Conservation (phyloP, 2,113 vertebrate genomes). For the Bucco capensis region DNA sequence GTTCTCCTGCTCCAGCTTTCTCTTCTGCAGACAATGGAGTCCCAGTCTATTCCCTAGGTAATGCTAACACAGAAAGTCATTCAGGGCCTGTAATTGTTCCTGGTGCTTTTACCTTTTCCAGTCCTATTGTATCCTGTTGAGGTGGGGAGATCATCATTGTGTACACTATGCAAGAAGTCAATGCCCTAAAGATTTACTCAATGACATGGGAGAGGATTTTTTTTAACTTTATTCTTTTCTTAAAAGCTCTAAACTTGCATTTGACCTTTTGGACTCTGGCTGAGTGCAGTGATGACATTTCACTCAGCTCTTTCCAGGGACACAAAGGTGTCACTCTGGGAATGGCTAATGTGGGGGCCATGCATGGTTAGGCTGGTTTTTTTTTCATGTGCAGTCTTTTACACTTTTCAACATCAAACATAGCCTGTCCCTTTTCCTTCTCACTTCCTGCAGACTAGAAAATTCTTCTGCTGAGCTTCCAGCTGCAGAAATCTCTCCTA, state of each 20-base stretch:
- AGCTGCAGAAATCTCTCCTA: neutral
- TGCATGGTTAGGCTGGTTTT: neutral
- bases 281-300: neutral
- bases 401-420: neutral
- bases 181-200: neutral
- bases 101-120: conserved; percentile 16
- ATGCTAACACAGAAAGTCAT: neutral
- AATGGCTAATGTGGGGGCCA: neutral
- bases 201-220: fast-evolving
- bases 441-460: neutral
- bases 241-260: neutral
- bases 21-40: neutral
- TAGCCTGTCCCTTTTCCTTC: neutral
- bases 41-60: neutral
- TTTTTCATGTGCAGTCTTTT: neutral
- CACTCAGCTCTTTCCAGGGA: neutral
- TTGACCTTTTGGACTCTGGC: neutral
- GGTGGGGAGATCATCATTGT: neutral
- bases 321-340: neutral
- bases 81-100: neutral
- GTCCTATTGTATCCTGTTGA: neutral
- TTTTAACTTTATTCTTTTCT: neutral
- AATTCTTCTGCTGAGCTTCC: neutral
- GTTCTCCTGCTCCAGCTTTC: neutral
- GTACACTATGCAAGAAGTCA: neutral